Evolutionary conservation across 2,113 vertebrate species (phyloP).

Genomic region (Eleginops maclovinus): DNA sequence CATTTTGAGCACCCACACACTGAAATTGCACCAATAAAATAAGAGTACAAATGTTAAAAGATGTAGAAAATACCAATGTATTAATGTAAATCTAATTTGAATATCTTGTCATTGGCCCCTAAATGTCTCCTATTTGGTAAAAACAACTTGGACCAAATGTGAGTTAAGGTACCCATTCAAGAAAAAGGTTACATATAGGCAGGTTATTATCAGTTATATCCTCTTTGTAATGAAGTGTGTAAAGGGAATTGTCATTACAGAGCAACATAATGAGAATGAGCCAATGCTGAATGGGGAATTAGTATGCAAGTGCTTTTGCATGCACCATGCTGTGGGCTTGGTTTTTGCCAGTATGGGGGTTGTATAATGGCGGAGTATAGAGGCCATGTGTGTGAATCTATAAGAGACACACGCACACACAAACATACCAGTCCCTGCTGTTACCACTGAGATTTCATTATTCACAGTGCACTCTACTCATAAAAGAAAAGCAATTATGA

Average conservation of each 20-base stretch:
- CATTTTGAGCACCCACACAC: neutral
- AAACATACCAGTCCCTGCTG: conserved; percentile 29
- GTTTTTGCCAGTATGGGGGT: conserved; percentile 32
- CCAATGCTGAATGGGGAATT: conserved; percentile 2
- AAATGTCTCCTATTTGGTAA: neutral
- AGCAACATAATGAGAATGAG: conserved; percentile 23
- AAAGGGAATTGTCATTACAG: conserved; percentile 14
- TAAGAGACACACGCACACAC: conserved; percentile 14
- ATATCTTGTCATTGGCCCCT: no score
- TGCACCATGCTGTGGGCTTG: conserved; percentile 34
- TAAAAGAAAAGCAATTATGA: conserved; percentile 66
- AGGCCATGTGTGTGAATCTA: conserved; percentile 28
- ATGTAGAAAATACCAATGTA: neutral
- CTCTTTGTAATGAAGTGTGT: neutral
- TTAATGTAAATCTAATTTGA: no score
- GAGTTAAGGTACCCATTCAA: neutral
- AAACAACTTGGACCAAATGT: neutral
- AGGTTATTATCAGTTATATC: neutral
- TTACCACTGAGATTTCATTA: conserved; percentile 61
- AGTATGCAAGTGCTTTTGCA: conserved; percentile 43
- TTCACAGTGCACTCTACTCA: conserved; percentile 47
- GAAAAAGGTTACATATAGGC: neutral
- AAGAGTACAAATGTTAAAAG: neutral
- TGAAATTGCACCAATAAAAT: neutral
- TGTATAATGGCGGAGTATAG: conserved; percentile 29